Base-by-base conservation (phyloP, 2,888 invertebrate species). In the Scaptomyza caliginosa region DNA sequence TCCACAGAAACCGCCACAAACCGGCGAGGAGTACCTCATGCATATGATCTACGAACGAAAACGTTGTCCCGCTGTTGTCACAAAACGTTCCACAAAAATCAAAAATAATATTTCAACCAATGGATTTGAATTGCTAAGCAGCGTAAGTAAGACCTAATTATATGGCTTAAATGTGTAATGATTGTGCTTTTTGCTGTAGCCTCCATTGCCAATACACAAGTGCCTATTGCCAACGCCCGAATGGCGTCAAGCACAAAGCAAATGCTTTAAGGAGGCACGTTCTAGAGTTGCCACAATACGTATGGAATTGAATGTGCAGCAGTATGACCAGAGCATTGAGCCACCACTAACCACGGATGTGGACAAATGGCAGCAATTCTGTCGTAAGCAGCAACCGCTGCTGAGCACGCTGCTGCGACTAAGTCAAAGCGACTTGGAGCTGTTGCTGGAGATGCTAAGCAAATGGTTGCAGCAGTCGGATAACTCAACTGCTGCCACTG, bases 41-140 rank as follows among this genome's bases (percentile, higher is more conserved):
- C 90, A 89, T 59, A 90, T 91, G 74, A 43, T 90, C 4, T 90
- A 91, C 59, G 91, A 91, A 48, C 81, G 91, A 26, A 88, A 88
- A 43, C 78, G 80, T 2, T 91, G 91, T 21, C 91, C 91, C 3
- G 85, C 89, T 0, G 84, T 91, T 26, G 89, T 91, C 8, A 88
- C 88, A 6, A 89, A 87, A n/a, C 78, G 78, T 8, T 65, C 57
- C 1, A 10, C 39, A 0, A 84, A 68, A 46, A 68, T 73, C 4
- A 50, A 24, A 23, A 46, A 50, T 2, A 10, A 59, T 43, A 13
- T 64, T 5, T n/a, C 11, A 4, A 34, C 34, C 21, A 67, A 59
- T 0, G 52, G 23, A 13, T 24, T 48, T 7, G 45, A 57, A 36
- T 26, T 73, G 16, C 21, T 62, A 2, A 51, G 46, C 8, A 75